phyloP scores from a whole-genome alignment of 1,140 invertebrate species.

The Bombyx mandarina region DNA sequence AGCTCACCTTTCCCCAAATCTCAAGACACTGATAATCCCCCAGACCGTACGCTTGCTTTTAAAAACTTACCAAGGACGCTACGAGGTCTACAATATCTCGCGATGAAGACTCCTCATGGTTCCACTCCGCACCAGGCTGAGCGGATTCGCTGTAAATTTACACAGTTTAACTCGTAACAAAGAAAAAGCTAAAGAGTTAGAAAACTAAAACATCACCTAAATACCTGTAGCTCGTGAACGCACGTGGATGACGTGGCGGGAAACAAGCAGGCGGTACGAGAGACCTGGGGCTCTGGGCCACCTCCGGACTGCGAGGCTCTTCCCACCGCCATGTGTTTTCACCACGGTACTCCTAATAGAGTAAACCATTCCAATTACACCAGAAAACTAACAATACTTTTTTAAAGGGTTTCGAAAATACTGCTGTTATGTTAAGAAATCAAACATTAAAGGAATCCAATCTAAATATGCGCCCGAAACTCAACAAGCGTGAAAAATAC shows the following conservation, averaged over 20 bases:
- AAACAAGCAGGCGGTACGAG: conserved; percentile 47
- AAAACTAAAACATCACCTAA: not conserved
- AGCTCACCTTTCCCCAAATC: no score
- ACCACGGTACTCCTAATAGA: conserved; percentile 6
- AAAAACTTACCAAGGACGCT: conserved; percentile 45
- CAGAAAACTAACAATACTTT: no score
- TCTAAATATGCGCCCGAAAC: not conserved
- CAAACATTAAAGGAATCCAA: no score
- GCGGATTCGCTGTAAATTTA: conserved; percentile 44
- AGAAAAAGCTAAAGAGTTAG: no score
- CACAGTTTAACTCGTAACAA: no score
- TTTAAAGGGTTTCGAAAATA: no score
- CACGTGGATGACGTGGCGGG: conserved; percentile 39
- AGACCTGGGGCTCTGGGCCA: conserved; percentile 45
- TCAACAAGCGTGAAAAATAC: conserved; percentile 17
- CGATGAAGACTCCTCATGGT: conserved; percentile 23
- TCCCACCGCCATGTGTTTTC: conserved; percentile 40
- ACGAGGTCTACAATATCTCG: conserved; percentile 47
- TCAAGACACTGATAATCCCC: no score
- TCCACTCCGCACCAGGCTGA: conserved; percentile 36
- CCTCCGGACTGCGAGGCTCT: conserved; percentile 50
- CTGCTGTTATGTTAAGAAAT: no score
- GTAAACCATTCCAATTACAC: not conserved
- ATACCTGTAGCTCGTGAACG: conserved; percentile 53
- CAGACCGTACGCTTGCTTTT: no score